These are phyloP conservation scores for Heliconius ismenius DNA, from an alignment of 2,888 invertebrate genomes.

Conservation along the genomic window DNA sequence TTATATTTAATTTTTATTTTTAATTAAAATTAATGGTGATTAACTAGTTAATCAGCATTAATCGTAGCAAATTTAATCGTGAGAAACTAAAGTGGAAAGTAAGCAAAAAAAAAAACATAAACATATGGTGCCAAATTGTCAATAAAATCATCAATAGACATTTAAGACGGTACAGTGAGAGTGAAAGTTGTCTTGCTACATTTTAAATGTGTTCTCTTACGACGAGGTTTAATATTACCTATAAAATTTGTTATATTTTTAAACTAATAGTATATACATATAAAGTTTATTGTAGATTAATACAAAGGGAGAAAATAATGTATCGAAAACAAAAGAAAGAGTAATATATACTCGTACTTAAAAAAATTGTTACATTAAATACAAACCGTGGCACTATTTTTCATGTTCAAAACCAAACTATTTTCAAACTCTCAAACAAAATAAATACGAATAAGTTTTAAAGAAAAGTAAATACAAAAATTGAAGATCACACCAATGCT, in stretches of 20 bases:
- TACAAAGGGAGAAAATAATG: background rate
- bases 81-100: background rate
- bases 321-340: background rate
- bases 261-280: background rate
- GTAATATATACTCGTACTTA: background rate
- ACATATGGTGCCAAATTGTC: conserved; percentile 27
- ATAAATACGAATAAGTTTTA: background rate
- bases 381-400: background rate
- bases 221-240: background rate
- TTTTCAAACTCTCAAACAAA: too few species aligned
- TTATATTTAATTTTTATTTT: background rate
- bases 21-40: background rate
- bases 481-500: too few species aligned
- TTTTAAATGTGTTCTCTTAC: conserved; percentile 24
- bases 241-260: background rate
- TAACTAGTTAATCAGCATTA: background rate
- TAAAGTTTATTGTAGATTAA: background rate
- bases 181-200: conserved; percentile 38
- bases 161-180: conserved; percentile 17
- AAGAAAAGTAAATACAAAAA: background rate
- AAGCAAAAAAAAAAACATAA: background rate
- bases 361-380: background rate
- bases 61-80: background rate
- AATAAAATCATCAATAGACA: conserved; percentile 19
- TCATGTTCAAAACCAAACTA: background rate